These are phyloP conservation scores for Molanna angustata DNA, from an alignment of 2,888 invertebrate species.

Conservation along the genomic window DNA sequence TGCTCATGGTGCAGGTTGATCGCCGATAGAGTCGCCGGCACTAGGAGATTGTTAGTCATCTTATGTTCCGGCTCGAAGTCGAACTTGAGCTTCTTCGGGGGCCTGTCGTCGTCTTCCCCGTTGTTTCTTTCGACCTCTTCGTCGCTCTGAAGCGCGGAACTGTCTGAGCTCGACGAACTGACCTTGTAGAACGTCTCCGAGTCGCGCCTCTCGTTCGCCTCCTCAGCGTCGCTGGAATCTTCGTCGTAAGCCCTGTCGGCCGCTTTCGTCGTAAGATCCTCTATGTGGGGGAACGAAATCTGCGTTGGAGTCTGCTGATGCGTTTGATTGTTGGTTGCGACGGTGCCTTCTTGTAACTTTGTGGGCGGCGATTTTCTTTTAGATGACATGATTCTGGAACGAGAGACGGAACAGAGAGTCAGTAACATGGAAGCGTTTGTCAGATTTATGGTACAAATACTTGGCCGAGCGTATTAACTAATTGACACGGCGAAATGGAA, in stretches of 20 bases:
- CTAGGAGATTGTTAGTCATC: slow-evolving; percentile 61
- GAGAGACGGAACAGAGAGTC: slow-evolving; percentile 35
- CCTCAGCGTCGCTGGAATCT: slow-evolving; percentile 42
- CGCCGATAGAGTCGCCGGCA: slow-evolving; percentile 53
- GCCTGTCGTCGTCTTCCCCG: slow-evolving; percentile 61
- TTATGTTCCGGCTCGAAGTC: slow-evolving; percentile 52
- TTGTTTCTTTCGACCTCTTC: slow-evolving; percentile 56
- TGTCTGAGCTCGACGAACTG: slow-evolving; percentile 51
- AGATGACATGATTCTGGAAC: slow-evolving; percentile 91
- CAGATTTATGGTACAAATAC: slow-evolving; percentile 8
- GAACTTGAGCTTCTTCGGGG: slow-evolving; percentile 60
- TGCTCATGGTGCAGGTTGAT: slow-evolving; percentile 54
- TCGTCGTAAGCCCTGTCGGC: slow-evolving; percentile 28
- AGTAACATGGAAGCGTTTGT: background rate
- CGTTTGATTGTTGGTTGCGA: slow-evolving; percentile 40
- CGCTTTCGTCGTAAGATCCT: slow-evolving; percentile 33
- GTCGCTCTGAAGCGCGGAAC: slow-evolving; percentile 49
- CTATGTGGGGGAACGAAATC: slow-evolving; percentile 42
- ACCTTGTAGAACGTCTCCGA: slow-evolving; percentile 44
- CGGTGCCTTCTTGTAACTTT: slow-evolving; percentile 78
- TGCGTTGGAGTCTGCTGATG: slow-evolving; percentile 50
- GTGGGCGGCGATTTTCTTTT: slow-evolving; percentile 95
- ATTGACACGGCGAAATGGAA: slow-evolving; percentile 14
- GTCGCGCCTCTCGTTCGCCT: slow-evolving; percentile 40
- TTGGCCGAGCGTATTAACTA: slow-evolving; percentile 19